Base-by-base conservation (phyloP, 2,113 vertebrate genomes). In the Cochlearius cochlearius region DNA sequence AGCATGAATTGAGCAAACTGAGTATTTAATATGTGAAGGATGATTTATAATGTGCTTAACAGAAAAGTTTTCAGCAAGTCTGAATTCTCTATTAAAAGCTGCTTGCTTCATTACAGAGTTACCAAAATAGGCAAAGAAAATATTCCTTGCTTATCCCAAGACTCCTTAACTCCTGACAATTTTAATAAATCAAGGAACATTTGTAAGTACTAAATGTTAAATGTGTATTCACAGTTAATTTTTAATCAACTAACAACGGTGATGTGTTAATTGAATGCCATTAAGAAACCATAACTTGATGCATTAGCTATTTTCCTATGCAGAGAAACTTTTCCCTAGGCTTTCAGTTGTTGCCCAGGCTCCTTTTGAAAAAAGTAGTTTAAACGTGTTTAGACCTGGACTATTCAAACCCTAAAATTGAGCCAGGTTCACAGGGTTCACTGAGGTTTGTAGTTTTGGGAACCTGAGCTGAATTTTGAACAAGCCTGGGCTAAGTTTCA, bases 191-290 rank as follows among this genome's bases (percentile, higher is more conserved):
- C 97, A 98, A 96, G 95, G 73, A 98, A 97, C 96, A 98, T 97
- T 98, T 98, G 96, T 98, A 98, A 98, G 91, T 97, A 94, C 96
- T 97, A 97, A 97, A 98, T 97, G 98, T 98, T 98, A 98, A 98
- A 98, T 97, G 95, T 96, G 97, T 98, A 98, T 98, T 98, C 98
- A 97, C 96, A 97, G 97, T 98, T 98, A 98, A 98, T 98, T 98
- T 98, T 98, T 98, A 98, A 98, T 98, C 98, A 98, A 97, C 97
- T 98, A 98, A 98, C 98, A 98, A 98, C 81, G 87, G 97, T 97
- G 97, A 98, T 95, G 91, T 98, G 96, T 98, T 98, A 98, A 98
- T 98, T 98, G 98, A 98, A 98, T 97, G 97, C 97, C 94, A 98
- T 98, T 98, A 98, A 96, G 96, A 98, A 98, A 97, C 96, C 96